phyloP scores from a whole-genome alignment of 2,888 invertebrate species.

The Lycaena phlaeas region DNA sequence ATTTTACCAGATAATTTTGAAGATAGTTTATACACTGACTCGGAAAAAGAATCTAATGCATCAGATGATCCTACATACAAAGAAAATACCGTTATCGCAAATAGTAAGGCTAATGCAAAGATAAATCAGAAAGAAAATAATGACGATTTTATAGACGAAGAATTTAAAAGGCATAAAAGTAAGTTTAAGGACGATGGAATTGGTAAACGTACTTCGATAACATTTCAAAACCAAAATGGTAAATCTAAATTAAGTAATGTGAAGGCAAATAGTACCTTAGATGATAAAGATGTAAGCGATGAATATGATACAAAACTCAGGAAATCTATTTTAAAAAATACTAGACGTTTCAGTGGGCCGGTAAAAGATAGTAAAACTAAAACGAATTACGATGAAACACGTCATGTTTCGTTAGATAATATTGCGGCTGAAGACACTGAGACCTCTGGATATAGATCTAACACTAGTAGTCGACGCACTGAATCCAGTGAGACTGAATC shows the following conservation, averaged over 20 bases:
- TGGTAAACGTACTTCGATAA: not conserved
- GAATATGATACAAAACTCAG: slow-evolving; percentile 31
- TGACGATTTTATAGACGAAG: no score
- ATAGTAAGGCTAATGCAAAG: slow-evolving; percentile 39
- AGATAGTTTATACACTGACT: slow-evolving; percentile 57
- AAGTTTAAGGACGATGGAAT: not conserved
- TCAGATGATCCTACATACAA: slow-evolving; percentile 44
- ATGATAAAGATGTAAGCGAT: slow-evolving; percentile 26
- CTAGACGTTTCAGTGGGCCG: slow-evolving; percentile 35
- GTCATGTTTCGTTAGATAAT: slow-evolving; percentile 27
- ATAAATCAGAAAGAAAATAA: slow-evolving; percentile 15
- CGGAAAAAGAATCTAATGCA: slow-evolving; percentile 55
- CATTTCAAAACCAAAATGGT: slow-evolving; percentile 1
- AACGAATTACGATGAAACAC: slow-evolving; percentile 19
- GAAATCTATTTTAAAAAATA: slow-evolving; percentile 53
- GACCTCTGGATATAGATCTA: slow-evolving; percentile 72
- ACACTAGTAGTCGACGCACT: slow-evolving; percentile 51
- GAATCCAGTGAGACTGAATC: slow-evolving; percentile 70
- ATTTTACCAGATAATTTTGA: slow-evolving; percentile 30
- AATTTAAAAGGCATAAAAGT: not conserved
- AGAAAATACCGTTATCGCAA: slow-evolving; percentile 34
- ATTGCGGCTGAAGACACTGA: slow-evolving; percentile 52
- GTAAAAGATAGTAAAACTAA: slow-evolving; percentile 28
- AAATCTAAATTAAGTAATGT: not conserved
- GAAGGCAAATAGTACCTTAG: slow-evolving; percentile 11